Conservation (phyloP, 1,140 invertebrate genomes). For the Heliconius hermathena region DNA sequence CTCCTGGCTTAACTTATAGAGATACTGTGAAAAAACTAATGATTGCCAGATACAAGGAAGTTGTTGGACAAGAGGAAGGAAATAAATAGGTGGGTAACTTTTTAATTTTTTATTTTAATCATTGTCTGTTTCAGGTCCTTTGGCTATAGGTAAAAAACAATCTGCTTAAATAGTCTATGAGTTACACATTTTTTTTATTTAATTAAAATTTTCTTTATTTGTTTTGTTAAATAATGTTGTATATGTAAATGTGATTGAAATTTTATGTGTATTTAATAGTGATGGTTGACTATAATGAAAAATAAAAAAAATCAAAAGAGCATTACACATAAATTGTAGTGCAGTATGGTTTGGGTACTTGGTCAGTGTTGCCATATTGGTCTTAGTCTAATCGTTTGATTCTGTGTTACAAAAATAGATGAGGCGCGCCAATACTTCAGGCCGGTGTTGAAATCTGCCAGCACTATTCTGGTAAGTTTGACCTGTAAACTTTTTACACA, state of each 20-base stretch:
- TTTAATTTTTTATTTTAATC: constrained; percentile 41
- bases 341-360: constrained; percentile 20
- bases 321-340: neutral
- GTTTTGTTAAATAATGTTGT: neutral
- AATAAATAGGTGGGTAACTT: constrained; percentile 62
- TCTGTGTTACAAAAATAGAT: constrained; percentile 75
- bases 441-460: constrained; percentile 49
- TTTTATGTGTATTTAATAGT: neutral
- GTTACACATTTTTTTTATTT: constrained; percentile 22
- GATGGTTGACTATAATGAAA: constrained; percentile 2
- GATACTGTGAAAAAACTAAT: constrained; percentile 96
- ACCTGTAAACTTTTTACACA: constrained; percentile 11
- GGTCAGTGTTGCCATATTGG: constrained; percentile 23
- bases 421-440: constrained; percentile 47
- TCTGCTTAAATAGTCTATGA: neutral
- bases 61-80: constrained; percentile 82
- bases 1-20: constrained; percentile 93
- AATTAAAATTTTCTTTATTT: neutral
- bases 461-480: constrained; percentile 57
- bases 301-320: neutral
- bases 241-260: neutral
- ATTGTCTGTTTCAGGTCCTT: constrained; percentile 60
- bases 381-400: constrained; percentile 65
- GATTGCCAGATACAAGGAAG: constrained; percentile 91
- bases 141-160: constrained; percentile 49